Percentiles rank a stretch among this genome's conserved stretches.
Conservation (phyloP, 2,888 invertebrate species). For the Leucophenga maculata region DNA sequence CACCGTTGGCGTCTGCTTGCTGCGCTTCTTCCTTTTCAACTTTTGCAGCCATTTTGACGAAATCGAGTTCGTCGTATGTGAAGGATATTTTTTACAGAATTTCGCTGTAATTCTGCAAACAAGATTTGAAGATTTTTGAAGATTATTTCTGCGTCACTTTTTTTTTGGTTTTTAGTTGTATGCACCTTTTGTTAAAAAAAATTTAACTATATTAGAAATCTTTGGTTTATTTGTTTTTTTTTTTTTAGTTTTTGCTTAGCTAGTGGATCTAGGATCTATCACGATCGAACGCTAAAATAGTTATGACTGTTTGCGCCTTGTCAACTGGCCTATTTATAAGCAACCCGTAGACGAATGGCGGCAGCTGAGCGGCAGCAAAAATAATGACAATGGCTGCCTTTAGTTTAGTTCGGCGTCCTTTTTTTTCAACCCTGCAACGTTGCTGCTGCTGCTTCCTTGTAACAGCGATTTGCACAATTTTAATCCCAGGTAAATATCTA, state of each 20-base stretch:
- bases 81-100: slow-evolving; percentile 43
- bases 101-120: slow-evolving; percentile 46
- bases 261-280: slow-evolving; percentile 66
- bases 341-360: slow-evolving; percentile 16
- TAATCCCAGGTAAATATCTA: slow-evolving; percentile 13
- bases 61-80: background rate
- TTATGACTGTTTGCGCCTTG: slow-evolving; percentile 46
- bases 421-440: slow-evolving; percentile 29
- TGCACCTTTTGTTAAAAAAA: background rate
- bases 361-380: slow-evolving; percentile 45
- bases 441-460: slow-evolving; percentile 6
- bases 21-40: slow-evolving; percentile 4
- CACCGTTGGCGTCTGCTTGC: background rate
- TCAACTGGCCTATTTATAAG: slow-evolving; percentile 44
- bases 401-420: background rate
- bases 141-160: slow-evolving; percentile 7
- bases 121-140: background rate
- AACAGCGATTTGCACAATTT: slow-evolving; percentile 33
- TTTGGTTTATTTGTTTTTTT: slow-evolving; percentile 30
- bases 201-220: no score
- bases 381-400: background rate
- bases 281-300: slow-evolving; percentile 56
- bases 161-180: background rate
- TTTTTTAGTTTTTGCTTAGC: slow-evolving; percentile 33
- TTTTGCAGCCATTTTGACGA: slow-evolving; percentile 11